These are phyloP conservation scores for Megaleporinus macrocephalus DNA, from an alignment of 2,113 vertebrate species.

Conservation along the genomic window DNA sequence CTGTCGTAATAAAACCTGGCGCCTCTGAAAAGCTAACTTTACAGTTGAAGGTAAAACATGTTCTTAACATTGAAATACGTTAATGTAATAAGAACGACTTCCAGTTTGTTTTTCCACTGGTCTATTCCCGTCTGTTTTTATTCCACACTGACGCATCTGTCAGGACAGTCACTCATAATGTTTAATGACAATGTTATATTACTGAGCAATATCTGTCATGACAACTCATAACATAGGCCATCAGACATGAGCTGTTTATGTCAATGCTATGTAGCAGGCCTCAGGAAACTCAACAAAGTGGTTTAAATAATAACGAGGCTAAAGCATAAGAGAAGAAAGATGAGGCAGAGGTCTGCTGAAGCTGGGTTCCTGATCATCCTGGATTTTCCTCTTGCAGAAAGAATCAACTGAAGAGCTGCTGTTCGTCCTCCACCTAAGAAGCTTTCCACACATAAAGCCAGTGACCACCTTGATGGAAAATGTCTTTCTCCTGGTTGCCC, in stretches of 20 bases:
- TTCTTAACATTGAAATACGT: neutral
- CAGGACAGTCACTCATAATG: too few species aligned
- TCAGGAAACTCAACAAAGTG: too few species aligned
- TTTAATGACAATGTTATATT: too few species aligned
- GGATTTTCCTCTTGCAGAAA: constrained; percentile 34
- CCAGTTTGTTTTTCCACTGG: too few species aligned
- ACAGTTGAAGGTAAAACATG: neutral
- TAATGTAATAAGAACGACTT: too few species aligned
- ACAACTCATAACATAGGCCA: too few species aligned
- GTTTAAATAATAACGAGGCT: constrained; percentile 68
- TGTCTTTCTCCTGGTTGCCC: constrained; percentile 31
- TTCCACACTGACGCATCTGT: too few species aligned
- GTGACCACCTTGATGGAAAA: neutral
- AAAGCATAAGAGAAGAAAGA: constrained; percentile 96
- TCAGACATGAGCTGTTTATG: too few species aligned
- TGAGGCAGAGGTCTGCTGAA: constrained; percentile 87
- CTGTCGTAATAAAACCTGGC: neutral
- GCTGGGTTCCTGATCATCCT: constrained; percentile 53
- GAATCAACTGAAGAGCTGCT: constrained; percentile 2
- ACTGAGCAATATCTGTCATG: too few species aligned
- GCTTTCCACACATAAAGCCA: neutral
- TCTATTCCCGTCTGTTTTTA: too few species aligned
- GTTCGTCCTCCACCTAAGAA: neutral
- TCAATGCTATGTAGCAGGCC: too few species aligned
- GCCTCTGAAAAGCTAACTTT: neutral